Base-by-base conservation (phyloP, 2,888 invertebrate species). In the Catocala nupta region DNA sequence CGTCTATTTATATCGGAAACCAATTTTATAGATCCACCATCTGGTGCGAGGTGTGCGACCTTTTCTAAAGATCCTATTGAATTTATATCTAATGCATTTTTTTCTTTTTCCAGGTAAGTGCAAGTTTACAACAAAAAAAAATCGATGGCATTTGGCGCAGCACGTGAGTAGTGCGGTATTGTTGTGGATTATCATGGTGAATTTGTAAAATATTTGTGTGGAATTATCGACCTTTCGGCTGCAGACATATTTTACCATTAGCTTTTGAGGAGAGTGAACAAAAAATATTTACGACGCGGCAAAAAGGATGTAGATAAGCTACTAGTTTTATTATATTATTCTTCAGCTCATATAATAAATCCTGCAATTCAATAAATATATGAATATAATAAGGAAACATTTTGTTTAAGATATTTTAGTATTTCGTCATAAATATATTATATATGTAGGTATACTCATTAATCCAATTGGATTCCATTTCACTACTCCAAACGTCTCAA, bases 41-140 rank as follows among this genome's bases (percentile, higher is more conserved):
- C 88, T 89, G 90, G 80, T 83, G 80, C 77, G 78, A 82, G 84
- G 83, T 84, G 80, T 75, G 81, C 85, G 87, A 87, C 87, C 87
- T 89, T 88, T 88, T 82, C 81, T 85, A 84, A 78, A 82, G 82
- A 72, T 75, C 77, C 81, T 73, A 85, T 88, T 85, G 80, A 84
- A 83, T 83, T 82, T 82, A 78, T 85, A 77, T 86, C 85, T 90
- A 87, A 90, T 89, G 69, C 81, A 77, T 72, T 83, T 87, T 88
- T 88, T 87, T 83, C 78, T 81, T 68, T 70, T 88, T 89, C 79
- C 89, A 90, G 90, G 90, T 90, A 90, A 87, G 90, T 83, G 81
- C 85, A 81, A 84, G 77, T 77, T 75, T 57, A 49, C 55, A 54
- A 68, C 80, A 81, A 82, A 84, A 84, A 84, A 84, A 81, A 80